These are phyloP conservation scores for Podiceps cristatus DNA, from an alignment of 2,113 vertebrate species.

Conservation along the genomic window DNA sequence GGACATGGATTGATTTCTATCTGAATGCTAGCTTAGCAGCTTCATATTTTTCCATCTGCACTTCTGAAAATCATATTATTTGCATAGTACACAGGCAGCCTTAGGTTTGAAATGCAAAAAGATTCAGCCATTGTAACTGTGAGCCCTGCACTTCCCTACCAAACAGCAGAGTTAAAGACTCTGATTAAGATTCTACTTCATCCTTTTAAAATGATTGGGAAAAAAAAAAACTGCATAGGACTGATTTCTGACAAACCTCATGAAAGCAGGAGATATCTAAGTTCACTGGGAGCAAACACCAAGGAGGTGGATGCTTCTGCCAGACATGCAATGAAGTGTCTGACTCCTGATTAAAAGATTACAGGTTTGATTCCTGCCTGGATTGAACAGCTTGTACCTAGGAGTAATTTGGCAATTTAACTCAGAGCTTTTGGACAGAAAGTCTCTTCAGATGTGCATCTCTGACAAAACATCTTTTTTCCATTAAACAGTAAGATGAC, in stretches of 20 bases:
- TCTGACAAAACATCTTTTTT: background rate
- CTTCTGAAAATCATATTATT: background rate
- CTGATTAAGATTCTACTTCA: background rate
- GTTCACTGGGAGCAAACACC: background rate
- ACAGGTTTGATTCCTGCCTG: background rate
- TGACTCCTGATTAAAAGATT: background rate
- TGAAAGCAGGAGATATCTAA: background rate
- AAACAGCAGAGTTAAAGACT: background rate
- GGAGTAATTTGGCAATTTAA: background rate
- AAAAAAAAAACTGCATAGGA: background rate
- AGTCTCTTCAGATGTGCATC: background rate
- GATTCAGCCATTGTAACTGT: background rate
- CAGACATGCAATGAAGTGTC: background rate
- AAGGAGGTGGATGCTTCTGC: background rate
- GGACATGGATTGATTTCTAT: background rate
- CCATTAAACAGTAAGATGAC: background rate
- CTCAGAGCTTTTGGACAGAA: background rate
- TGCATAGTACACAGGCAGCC: background rate
- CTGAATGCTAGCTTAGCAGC: background rate
- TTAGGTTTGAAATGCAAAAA: background rate
- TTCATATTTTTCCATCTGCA: background rate
- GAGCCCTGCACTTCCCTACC: background rate
- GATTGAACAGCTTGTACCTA: background rate
- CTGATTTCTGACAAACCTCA: background rate
- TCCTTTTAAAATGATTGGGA: background rate